A percentile compares a stretch with the other conserved stretches of the same genome.
phyloP scores from a whole-genome alignment of 2,888 invertebrate species.

The Nomada flava region DNA sequence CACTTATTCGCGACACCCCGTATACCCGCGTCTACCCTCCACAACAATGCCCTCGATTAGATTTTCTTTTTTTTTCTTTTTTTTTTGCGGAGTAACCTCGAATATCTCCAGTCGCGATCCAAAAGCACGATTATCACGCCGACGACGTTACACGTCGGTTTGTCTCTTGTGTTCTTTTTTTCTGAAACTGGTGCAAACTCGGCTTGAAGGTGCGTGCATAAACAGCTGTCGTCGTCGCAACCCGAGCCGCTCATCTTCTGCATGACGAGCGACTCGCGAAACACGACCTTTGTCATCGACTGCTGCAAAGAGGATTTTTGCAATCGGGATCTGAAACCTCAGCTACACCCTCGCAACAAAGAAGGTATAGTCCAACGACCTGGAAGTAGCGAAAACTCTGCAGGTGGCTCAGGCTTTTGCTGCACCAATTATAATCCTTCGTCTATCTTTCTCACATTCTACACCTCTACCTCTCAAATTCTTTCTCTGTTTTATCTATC shows the following conservation, averaged over 20 bases:
- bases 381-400: slow-evolving; percentile 73
- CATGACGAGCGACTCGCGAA: slow-evolving; percentile 90
- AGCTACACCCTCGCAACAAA: slow-evolving; percentile 86
- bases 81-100: slow-evolving; percentile 23
- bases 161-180: slow-evolving; percentile 40
- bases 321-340: slow-evolving; percentile 90
- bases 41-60: slow-evolving; percentile 36
- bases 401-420: slow-evolving; percentile 75
- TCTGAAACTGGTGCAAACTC: slow-evolving; percentile 86
- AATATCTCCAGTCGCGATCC: slow-evolving; percentile 16
- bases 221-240: slow-evolving; percentile 89
- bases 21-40: not conserved
- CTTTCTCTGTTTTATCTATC: not conserved
- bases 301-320: slow-evolving; percentile 93
- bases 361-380: slow-evolving; percentile 86
- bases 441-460: slow-evolving; percentile 1
- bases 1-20: too few species aligned
- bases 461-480: too few species aligned
- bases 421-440: slow-evolving; percentile 46
- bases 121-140: slow-evolving; percentile 35
- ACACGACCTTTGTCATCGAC: slow-evolving; percentile 91
- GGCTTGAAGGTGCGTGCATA: slow-evolving; percentile 92
- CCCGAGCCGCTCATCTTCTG: slow-evolving; percentile 93
- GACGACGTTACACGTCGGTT: slow-evolving; percentile 37
- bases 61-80: too few species aligned